Evolutionary conservation across 2,113 vertebrate species (phyloP).

Genomic region (Passer domesticus): DNA sequence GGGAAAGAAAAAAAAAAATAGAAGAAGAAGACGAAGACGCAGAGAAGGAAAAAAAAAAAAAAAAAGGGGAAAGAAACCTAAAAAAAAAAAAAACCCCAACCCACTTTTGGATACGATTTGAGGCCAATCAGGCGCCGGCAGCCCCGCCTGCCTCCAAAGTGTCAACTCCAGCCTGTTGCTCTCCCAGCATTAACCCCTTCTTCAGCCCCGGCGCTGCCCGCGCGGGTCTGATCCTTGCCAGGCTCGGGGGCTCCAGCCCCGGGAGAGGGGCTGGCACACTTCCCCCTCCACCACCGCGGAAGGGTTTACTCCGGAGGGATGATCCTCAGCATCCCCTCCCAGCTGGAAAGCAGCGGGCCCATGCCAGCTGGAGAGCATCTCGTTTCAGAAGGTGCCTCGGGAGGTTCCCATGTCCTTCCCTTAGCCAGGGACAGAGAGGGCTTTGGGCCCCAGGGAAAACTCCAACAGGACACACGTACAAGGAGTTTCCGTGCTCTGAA

Average conservation of each 20-base stretch:
- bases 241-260: not conserved
- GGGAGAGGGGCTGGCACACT: not conserved
- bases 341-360: not conserved
- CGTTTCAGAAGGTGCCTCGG: not conserved
- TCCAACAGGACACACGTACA: not conserved
- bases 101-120: conserved; percentile 77
- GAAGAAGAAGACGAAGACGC: rapidly evolving
- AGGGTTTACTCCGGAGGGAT: not conserved
- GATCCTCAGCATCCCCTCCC: not conserved
- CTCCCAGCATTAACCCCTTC: conserved; percentile 56
- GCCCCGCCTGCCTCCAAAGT: conserved; percentile 74
- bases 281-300: not conserved
- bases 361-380: not conserved
- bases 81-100: not conserved
- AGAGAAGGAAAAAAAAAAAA: too few relatives aligned
- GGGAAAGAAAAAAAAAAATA: not conserved
- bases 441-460: not conserved
- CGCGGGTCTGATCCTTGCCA: not conserved
- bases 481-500: conserved; percentile 16
- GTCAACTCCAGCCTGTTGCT: conserved; percentile 60
- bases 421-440: not conserved
- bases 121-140: conserved; percentile 81
- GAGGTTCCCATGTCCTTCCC: not conserved
- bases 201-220: not conserved
- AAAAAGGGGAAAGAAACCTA: not conserved